Base-by-base conservation (phyloP, 2,797 vertebrate genomes). In the Odontamblyopus rebecca region DNA sequence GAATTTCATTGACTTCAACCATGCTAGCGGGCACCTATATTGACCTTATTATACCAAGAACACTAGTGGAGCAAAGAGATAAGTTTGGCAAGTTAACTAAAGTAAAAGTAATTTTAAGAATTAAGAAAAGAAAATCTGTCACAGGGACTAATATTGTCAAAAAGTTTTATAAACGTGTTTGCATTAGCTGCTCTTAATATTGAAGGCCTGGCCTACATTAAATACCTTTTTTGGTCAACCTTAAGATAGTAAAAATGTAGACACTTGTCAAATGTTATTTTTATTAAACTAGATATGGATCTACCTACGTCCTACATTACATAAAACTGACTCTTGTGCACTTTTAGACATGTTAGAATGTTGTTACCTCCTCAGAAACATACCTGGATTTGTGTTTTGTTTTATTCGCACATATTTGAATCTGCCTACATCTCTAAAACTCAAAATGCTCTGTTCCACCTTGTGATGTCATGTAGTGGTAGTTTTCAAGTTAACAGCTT, bases 1-100 rank as follows among this genome's bases (percentile, higher is more conserved):
- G 89, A 89, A 91, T 89, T 89, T 80, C 80, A 89, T 91, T 85
- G 89, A 92, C 90, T 89, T 83, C 73, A 71, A 71, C 82, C 62
- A 56, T 64, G 85, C 87, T 89, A 48, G 76, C 86, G 85, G 87
- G 86, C 86, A 85, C 71, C 71, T 70, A 73, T 83, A 91, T 89
- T 80, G 90, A 89, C 83, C 85, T 74, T 66, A 51, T 72, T 56
- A 82, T 73, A 67, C 78, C 73, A 79, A 78, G 75, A 5, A 60
- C 79, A 70, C 77, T 81, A 86, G 88, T 83, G 83, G 86, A 86
- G 77, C 73, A 44, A 68, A 61, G 67, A 73, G 69, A 70, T 57
- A 35, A 78, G 82, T 72, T 82, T 67, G 26, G 76, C 68, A 73
- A 68, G 76, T 78, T 76, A 75, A 63, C 62, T 18, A 4, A 7